Evolutionary conservation across 2,888 invertebrate genomes (phyloP).

Genomic region (Ptycholaimellus sp.): DNA sequence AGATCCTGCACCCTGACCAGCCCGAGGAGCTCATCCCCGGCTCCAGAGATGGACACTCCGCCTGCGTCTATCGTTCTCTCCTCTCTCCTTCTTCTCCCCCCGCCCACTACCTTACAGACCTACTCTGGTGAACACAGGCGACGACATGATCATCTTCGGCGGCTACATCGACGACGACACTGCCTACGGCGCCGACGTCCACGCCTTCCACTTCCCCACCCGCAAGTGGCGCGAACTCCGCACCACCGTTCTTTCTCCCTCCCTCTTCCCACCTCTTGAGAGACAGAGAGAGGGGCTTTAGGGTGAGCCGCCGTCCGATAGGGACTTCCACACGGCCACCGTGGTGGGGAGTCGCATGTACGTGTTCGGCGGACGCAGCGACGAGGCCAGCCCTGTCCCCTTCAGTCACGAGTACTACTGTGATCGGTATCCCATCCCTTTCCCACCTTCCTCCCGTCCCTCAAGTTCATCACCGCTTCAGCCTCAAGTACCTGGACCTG

Average conservation of each 20-base stretch:
- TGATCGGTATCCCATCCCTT: neutral
- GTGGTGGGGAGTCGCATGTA: conserved; percentile 52
- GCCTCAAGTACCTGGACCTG: conserved; percentile 42
- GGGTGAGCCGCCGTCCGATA: conserved; percentile 43
- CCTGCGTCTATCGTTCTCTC: too few relatives aligned
- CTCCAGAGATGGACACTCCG: conserved; percentile 65
- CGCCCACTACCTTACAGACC: neutral
- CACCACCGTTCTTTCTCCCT: conserved; percentile 7
- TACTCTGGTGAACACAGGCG: neutral
- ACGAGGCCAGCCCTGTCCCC: conserved; percentile 39
- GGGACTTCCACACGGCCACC: conserved; percentile 64
- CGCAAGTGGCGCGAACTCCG: conserved; percentile 38
- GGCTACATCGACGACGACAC: conserved; percentile 60
- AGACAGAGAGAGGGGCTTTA: too few relatives aligned
- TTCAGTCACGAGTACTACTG: conserved; percentile 38
- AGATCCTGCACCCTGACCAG: too few relatives aligned
- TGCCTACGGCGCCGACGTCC: conserved; percentile 49
- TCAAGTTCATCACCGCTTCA: conserved; percentile 1
- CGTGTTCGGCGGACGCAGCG: conserved; percentile 62
- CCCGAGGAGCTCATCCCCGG: conserved; percentile 47
- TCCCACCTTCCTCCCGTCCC: neutral
- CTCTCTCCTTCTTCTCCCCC: too few relatives aligned
- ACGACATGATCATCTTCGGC: conserved; percentile 67
- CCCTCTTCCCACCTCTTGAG: too few relatives aligned
- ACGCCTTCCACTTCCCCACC: conserved; percentile 44